Conservation (phyloP, 1,140 invertebrate species). For the Asbolus verrucosus region DNA sequence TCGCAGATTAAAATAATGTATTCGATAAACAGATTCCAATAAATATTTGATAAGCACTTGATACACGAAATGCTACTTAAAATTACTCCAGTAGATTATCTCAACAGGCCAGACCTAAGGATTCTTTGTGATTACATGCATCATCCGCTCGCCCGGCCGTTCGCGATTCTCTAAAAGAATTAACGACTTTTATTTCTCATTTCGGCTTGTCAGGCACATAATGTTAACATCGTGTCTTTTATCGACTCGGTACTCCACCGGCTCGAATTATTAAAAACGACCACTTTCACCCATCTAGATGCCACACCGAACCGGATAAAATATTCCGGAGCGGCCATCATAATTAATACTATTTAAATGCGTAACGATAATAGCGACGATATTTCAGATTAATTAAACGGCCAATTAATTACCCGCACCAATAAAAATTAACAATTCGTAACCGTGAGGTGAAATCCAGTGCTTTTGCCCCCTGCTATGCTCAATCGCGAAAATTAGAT, state of each 20-base stretch:
- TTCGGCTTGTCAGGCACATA: constrained; percentile 50
- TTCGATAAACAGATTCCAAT: constrained; percentile 61
- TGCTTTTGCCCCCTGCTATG: too few species aligned
- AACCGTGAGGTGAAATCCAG: too few species aligned
- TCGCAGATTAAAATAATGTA: constrained; percentile 60
- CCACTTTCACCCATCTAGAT: constrained; percentile 13
- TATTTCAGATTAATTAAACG: constrained; percentile 6
- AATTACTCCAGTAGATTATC: constrained; percentile 60
- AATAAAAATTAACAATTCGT: neutral
- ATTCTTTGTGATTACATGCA: constrained; percentile 47
- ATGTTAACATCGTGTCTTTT: constrained; percentile 52
- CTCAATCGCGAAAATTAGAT: too few species aligned
- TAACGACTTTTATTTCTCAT: constrained; percentile 43
- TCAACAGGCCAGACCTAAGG: constrained; percentile 42
- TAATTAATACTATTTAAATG: constrained; percentile 9
- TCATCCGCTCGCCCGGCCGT: constrained; percentile 19
- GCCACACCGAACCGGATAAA: neutral
- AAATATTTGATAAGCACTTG: constrained; percentile 60
- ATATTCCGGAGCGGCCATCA: neutral
- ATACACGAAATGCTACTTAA: constrained; percentile 61
- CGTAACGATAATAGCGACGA: constrained; percentile 10
- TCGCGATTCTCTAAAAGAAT: constrained; percentile 37
- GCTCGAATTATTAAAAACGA: constrained; percentile 16
- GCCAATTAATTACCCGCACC: constrained; percentile 2
- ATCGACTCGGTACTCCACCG: constrained; percentile 28